These are phyloP conservation scores for Drosophila quasianomalipes DNA, from an alignment of 2,888 invertebrate species.

Conservation along the genomic window DNA sequence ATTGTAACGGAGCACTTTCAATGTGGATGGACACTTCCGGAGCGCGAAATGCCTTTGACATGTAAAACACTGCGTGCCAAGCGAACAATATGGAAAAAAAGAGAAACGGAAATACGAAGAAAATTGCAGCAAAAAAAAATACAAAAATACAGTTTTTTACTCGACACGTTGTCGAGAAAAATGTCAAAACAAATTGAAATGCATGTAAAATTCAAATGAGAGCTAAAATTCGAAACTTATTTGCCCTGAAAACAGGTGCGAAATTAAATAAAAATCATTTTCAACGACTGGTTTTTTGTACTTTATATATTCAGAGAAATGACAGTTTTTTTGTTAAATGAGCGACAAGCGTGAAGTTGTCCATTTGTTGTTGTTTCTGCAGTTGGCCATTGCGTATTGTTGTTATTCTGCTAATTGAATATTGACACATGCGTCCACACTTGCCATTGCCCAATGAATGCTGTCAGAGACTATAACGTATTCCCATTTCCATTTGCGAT, in stretches of 20 bases:
- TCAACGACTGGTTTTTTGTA: constrained; percentile 5
- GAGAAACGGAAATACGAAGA: constrained; percentile 10
- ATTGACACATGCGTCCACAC: constrained; percentile 42
- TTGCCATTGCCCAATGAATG: constrained; percentile 23
- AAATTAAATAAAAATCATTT: constrained; percentile 72
- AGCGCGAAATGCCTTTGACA: constrained; percentile 68
- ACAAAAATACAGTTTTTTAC: neutral
- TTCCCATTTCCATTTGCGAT: constrained; percentile 26
- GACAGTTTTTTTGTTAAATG: neutral
- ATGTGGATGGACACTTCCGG: constrained; percentile 35
- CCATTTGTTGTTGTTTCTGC: constrained; percentile 14
- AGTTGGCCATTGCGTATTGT: constrained; percentile 20
- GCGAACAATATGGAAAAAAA: constrained; percentile 29
- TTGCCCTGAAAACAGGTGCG: constrained; percentile 62
- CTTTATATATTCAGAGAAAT: neutral
- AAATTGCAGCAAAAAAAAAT: constrained; percentile 10
- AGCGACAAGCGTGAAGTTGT: constrained; percentile 26
- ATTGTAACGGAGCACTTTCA: constrained; percentile 44
- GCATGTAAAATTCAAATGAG: constrained; percentile 69
- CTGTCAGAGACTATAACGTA: constrained; percentile 4
- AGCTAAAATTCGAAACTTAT: constrained; percentile 63
- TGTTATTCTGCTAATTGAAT: constrained; percentile 55
- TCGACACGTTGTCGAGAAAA: constrained; percentile 20
- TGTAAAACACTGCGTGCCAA: constrained; percentile 63
- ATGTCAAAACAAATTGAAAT: constrained; percentile 68